Evolutionary conservation across 1,140 invertebrate genomes (phyloP).

Genomic region (Leptinotarsa texana): DNA sequence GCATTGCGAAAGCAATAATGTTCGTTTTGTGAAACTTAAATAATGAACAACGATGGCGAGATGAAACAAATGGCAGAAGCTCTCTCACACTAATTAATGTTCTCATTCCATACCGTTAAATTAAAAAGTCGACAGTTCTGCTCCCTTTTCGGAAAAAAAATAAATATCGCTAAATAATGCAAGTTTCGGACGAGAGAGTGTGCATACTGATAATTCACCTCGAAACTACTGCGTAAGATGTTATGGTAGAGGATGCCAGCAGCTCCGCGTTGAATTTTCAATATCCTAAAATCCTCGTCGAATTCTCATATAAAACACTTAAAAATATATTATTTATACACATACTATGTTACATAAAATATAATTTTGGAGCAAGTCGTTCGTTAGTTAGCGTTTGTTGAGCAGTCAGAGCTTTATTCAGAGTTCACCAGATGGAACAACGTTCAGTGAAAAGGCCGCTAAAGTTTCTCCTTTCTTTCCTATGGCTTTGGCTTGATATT

Average conservation of each 20-base stretch:
- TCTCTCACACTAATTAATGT: conserved; percentile 52
- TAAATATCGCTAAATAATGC: conserved; percentile 32
- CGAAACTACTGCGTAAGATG: conserved; percentile 33
- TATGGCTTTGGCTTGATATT: conserved; percentile 86
- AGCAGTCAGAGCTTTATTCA: conserved; percentile 41
- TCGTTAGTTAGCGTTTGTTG: conserved; percentile 43
- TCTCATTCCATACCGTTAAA: conserved; percentile 49
- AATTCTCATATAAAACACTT: conserved; percentile 47
- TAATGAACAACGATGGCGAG: conserved; percentile 47
- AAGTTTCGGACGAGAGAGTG: conserved; percentile 5
- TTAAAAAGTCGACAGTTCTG: conserved; percentile 42
- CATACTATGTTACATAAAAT: conserved; percentile 40
- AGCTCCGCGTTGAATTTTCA: background rate
- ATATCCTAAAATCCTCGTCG: conserved; percentile 20
- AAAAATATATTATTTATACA: conserved; percentile 49
- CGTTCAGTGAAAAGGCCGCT: conserved; percentile 86
- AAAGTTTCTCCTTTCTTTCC: conserved; percentile 81
- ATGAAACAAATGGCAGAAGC: conserved; percentile 50
- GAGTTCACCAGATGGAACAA: conserved; percentile 56
- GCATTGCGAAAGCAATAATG: conserved; percentile 53
- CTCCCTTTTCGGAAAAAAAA: conserved; percentile 41
- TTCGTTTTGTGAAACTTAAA: conserved; percentile 48
- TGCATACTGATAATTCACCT: background rate
- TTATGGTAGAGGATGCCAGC: conserved; percentile 51
- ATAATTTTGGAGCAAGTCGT: conserved; percentile 48